Conservation (phyloP, 2,113 vertebrate species). For the Sylvia atricapilla region DNA sequence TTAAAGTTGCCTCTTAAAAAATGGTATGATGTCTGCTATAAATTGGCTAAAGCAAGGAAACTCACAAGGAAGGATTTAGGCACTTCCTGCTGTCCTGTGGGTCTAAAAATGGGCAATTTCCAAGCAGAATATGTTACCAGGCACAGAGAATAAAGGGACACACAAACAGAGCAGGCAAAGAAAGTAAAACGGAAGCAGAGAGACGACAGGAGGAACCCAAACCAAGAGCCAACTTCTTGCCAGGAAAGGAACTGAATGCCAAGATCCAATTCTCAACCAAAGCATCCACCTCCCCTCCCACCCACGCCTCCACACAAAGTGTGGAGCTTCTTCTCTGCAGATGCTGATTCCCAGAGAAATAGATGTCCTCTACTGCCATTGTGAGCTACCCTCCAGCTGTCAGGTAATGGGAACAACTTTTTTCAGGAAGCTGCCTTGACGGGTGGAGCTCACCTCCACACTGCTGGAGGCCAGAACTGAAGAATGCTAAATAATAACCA, state of each 20-base stretch:
- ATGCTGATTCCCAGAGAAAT: neutral
- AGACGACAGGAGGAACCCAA: neutral
- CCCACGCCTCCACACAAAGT: accelerated
- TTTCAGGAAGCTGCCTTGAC: neutral
- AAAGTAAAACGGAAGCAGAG: neutral
- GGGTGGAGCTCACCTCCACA: neutral
- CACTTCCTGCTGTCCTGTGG: constrained; percentile 42
- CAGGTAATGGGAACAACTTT: neutral
- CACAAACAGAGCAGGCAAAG: neutral
- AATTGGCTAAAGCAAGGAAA: constrained; percentile 36
- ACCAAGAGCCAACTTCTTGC: neutral
- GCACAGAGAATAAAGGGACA: neutral
- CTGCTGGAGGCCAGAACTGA: neutral
- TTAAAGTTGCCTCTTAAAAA: constrained; percentile 59
- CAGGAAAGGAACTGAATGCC: neutral
- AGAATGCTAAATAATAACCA: neutral
- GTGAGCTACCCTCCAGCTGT: neutral
- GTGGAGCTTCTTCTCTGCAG: neutral
- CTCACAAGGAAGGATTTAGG: constrained; percentile 24
- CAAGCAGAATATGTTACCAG: neutral
- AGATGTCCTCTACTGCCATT: neutral
- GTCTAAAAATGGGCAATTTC: constrained; percentile 20
- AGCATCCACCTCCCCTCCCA: neutral
- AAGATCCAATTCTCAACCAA: neutral
- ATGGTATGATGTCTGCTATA: constrained; percentile 6